A percentile compares a stretch with the other conserved stretches of the same genome.
phyloP scores from a whole-genome alignment of 2,888 invertebrate species.

The Brachyptera risi region DNA sequence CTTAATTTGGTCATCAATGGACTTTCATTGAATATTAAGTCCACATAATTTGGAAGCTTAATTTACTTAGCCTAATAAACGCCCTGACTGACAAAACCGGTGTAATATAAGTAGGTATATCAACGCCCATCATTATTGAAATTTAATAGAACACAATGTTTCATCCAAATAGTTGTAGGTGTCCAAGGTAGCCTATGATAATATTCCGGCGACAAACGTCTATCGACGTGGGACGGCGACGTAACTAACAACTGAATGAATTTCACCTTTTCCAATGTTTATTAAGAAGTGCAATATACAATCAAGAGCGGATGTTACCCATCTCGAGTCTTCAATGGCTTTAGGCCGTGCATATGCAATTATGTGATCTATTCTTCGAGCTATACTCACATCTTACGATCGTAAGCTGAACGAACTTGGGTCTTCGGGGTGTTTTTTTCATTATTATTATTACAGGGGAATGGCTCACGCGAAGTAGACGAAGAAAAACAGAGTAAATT shows the following conservation, averaged over 20 bases:
- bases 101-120: background rate
- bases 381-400: no score
- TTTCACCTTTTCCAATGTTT: no score
- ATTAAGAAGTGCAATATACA: conserved; percentile 5
- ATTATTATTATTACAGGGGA: no score
- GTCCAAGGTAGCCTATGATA: no score
- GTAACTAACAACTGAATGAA: no score
- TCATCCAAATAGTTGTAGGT: no score
- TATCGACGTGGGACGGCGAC: no score
- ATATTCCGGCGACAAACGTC: no score
- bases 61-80: background rate
- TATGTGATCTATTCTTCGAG: background rate
- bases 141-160: background rate
- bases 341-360: background rate
- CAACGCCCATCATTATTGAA: conserved; percentile 2
- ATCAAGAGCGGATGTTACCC: conserved; percentile 13
- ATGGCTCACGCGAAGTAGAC: no score
- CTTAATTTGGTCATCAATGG: conserved; percentile 17
- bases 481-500: no score
- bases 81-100: background rate
- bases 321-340: conserved; percentile 1
- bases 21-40: conserved; percentile 4
- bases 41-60: conserved; percentile 3
- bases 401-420: no score
- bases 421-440: no score